Evolutionary conservation across 1,140 invertebrate genomes (phyloP), one percentile per base, ranked within the genome.

Genomic region (Lerema accius): DNA sequence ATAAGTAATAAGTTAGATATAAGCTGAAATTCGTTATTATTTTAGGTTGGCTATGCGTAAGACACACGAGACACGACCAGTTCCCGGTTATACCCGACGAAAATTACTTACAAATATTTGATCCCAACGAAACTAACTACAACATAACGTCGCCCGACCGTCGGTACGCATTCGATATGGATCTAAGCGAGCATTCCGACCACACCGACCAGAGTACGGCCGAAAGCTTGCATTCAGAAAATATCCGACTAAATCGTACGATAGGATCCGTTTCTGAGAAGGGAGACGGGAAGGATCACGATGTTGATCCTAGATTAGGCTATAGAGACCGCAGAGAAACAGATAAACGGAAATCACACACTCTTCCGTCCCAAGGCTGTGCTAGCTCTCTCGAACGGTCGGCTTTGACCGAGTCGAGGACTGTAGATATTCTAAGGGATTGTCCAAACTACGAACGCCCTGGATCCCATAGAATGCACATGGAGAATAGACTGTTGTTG

Each of bases 11-110:
- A n/a, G n/a, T n/a, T n/a, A n/a, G n/a, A n/a, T n/a, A n/a, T n/a
- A n/a, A n/a, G n/a, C n/a, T n/a, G n/a, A n/a, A n/a, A n/a, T n/a
- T n/a, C n/a, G n/a, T 19, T 16, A 15, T 55, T 51, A 5, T 40
- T 67, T 76, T 80, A 93, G 94, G 96, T 68, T 99, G 97, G 97
- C 92, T 96, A 17, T 95, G 96, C 70, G 95, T 97, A 2, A 92
- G 96, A 62, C 95, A 96, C 63, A 94, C 95, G 67, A 92, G 96
- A 16, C 94, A 96, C 63, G 96, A 97, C 51, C 92, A 94, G 23
- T 98, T 97, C 94, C 97, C 97, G 0, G 92, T 98, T 5, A 93
- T 95, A 60, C 93, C 95, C 48, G 93, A 94, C 45, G 94, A 96
- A 68, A 91, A 93, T 37, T 93, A 92, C 76, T 80, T 92, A 5